Evolutionary conservation across 53 echinoderm and acorn worm species (phyloP), one percentile per base, ranked within the genome.

Genomic region (Mesocentrotus franciscanus): DNA sequence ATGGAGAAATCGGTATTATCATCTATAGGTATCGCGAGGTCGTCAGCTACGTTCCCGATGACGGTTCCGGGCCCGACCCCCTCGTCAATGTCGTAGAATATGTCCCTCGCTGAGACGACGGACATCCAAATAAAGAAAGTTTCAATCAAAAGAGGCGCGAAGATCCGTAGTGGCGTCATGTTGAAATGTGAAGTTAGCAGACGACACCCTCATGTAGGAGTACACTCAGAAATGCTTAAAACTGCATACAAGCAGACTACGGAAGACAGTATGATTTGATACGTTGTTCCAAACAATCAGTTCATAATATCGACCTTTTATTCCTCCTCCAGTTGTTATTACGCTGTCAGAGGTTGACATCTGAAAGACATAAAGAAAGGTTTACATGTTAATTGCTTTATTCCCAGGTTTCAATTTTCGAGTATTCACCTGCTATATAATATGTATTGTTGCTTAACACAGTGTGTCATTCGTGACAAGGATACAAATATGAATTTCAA

Each of bases 1-100:
- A 98, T 92, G 60, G 97, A 93, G 95, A 97, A 98, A 15, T 96
- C 90, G 17, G 96, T 96, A 22, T 85, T 96, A 33, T 93, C 90
- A 56, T 97, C 93, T 13, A 95, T 89, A 49, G 90, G 56, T 1
- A 97, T 75, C 87, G 93, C 93, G 30, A 98, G 92, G 66, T 97
- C 96, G 4, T 36, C 39, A 2, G 96, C 98, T 56, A 99, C 84
- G 71, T 98, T 97, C 17, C 99, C 99, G 35, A 99, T 95, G 12
- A 92, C 58, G 90, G 92, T 95, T 7, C 95, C 97, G 11, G 78
- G 87, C 10, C 85, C 96, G 55, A 95, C 96, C 83, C 97, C 99
- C 83, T 99, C 99, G 61, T 92, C 93, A 20, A 99, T 64, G 26
- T 90, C 91, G 95, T 98, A 99, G 16, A 97, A 96, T 59, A 99